Evolutionary conservation across 2,113 vertebrate genomes (phyloP).

Genomic region (Pangasianodon hypophthalmus): DNA sequence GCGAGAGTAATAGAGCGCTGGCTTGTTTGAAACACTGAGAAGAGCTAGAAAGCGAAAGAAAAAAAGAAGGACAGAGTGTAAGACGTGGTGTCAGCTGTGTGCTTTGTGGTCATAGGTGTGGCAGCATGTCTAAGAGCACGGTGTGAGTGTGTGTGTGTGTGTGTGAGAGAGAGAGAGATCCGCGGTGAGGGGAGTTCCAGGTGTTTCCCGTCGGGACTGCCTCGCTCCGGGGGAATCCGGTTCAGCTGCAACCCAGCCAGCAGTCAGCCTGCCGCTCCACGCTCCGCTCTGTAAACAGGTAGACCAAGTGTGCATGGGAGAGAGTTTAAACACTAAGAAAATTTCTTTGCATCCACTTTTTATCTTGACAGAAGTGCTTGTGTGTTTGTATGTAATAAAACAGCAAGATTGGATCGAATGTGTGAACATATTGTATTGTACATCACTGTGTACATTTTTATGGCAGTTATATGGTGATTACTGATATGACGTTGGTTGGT

Average conservation of each 20-base stretch:
- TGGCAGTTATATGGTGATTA: background rate
- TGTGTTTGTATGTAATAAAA: background rate
- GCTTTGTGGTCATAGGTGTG: constrained; percentile 34
- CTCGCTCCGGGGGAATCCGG: constrained; percentile 49
- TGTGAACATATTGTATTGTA: background rate
- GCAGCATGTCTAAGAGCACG: background rate
- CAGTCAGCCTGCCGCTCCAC: constrained; percentile 9
- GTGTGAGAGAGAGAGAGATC: background rate
- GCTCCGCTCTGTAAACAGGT: constrained; percentile 46
- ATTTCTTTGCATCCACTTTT: background rate
- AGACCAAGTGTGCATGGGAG: background rate
- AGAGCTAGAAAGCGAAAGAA: constrained; percentile 32
- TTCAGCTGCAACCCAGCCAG: constrained; percentile 27
- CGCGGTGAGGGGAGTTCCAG: constrained; percentile 44
- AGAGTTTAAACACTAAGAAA: background rate
- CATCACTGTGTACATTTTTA: background rate
- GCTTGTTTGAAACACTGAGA: constrained; percentile 38
- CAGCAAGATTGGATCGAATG: background rate
- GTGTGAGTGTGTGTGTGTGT: constrained; percentile 17
- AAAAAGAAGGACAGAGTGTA: background rate
- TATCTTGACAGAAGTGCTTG: too few species aligned
- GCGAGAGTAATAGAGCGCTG: constrained; percentile 46
- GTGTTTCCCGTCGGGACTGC: constrained; percentile 53
- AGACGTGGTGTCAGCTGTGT: constrained; percentile 15
- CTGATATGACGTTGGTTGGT: background rate